Evolutionary conservation across 2,888 invertebrate species (phyloP).

Genomic region (Acleris emargana): DNA sequence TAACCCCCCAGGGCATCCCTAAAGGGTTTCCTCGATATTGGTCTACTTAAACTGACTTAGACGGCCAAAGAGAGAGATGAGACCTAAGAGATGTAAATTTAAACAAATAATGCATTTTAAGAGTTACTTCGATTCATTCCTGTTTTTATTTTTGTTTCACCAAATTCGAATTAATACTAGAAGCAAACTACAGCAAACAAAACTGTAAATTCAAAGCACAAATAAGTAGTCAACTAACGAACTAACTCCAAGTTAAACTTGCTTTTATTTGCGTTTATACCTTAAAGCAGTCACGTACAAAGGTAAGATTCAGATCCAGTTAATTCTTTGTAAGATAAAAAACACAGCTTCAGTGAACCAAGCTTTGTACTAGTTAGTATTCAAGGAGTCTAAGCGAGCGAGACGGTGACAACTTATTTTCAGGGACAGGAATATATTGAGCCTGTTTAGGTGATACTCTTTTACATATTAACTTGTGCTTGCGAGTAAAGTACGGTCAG

Average conservation of each 20-base stretch:
- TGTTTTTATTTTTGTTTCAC: too few relatives aligned
- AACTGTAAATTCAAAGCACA: not conserved
- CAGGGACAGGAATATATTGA: conserved; percentile 15
- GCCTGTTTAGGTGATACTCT: conserved; percentile 1
- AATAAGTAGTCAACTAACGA: not conserved
- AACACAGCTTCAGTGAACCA: conserved; percentile 12
- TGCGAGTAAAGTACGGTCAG: not conserved
- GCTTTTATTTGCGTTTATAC: conserved; percentile 15
- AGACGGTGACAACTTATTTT: conserved; percentile 27
- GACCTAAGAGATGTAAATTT: too few relatives aligned
- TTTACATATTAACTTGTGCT: not conserved
- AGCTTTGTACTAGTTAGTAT: conserved; percentile 20
- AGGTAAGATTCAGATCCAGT: conserved; percentile 3
- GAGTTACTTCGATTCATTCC: too few relatives aligned
- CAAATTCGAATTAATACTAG: too few relatives aligned
- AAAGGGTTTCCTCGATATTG: too few relatives aligned
- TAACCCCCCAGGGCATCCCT: too few relatives aligned
- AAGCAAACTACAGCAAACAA: too few relatives aligned
- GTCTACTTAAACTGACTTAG: too few relatives aligned
- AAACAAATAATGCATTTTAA: too few relatives aligned
- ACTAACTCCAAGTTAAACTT: conserved; percentile 6
- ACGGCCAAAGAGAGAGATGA: too few relatives aligned
- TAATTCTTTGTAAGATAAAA: conserved; percentile 16
- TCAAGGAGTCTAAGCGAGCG: conserved; percentile 21
- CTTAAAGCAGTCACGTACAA: conserved; percentile 16